Conservation (phyloP, 2,888 invertebrate species). For the Neoascia interrupta region DNA sequence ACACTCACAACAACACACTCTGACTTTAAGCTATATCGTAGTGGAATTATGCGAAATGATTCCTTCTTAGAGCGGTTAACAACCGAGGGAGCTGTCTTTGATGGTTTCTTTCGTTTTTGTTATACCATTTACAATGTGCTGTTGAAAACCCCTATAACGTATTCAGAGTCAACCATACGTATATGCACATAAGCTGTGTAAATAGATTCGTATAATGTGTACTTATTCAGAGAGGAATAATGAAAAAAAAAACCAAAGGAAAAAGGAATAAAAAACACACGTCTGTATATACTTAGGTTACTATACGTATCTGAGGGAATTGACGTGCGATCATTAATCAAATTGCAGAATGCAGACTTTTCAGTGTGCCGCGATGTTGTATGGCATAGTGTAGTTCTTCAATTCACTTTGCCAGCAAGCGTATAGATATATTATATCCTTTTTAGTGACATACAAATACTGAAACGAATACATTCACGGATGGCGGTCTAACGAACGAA, state of each 20-base stretch:
- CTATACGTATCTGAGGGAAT: constrained; percentile 74
- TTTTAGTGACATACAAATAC: constrained; percentile 62
- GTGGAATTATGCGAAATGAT: constrained; percentile 65
- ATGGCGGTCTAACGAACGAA: not conserved
- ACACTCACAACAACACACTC: not conserved
- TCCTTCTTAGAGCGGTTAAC: constrained; percentile 41
- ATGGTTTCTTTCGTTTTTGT: constrained; percentile 26
- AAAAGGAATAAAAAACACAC: constrained; percentile 46
- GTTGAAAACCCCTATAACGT: constrained; percentile 41
- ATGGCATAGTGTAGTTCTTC: constrained; percentile 63
- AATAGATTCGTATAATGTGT: constrained; percentile 63
- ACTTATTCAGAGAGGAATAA: constrained; percentile 63
- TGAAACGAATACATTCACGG: constrained; percentile 30
- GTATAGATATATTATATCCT: constrained; percentile 64
- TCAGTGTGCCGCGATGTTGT: constrained; percentile 70
- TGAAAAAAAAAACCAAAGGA: constrained; percentile 15
- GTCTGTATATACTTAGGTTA: constrained; percentile 59
- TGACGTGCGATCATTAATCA: constrained; percentile 80
- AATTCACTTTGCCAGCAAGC: constrained; percentile 68
- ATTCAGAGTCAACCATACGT: constrained; percentile 8
- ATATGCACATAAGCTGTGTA: constrained; percentile 49
- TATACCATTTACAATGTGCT: constrained; percentile 32
- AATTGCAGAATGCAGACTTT: constrained; percentile 79
- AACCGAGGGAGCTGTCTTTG: constrained; percentile 58
- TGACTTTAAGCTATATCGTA: constrained; percentile 27